Evolutionary conservation across 1,140 invertebrate genomes (phyloP), one percentile per base, ranked within the genome.

Genomic region (Psilanteris sp.): DNA sequence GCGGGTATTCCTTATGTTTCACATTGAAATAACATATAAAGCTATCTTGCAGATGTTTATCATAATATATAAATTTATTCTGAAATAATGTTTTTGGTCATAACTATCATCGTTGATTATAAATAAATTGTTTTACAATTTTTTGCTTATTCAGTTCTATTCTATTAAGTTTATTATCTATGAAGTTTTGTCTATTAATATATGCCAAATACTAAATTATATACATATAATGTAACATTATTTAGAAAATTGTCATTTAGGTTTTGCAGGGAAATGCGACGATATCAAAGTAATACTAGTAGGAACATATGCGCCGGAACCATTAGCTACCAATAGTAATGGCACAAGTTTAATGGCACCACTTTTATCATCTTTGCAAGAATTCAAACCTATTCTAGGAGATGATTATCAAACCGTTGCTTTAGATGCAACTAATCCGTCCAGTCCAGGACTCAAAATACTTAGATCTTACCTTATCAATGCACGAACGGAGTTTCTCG

Each of bases 391-490:
- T 26, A 82, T 89, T 77, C 77, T 88, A 46, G 86, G 86, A 22
- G 85, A 88, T 13, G 86, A 89, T 10, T 83, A 83, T 6, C 80
- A 81, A 43, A 83, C 85, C 70, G 84, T 88, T 55, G 85, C 83
- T 20, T 64, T 89, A 36, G 87, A 89, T 43, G 86, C 87, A 50
- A 88, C 87, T 20, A 88, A 87, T 86, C 79, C 86, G 48, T 87
- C 87, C 62, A 88, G 85, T 79, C 87, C 87, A 24, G 87, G 87
- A 64, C 71, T 89, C n/a, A 89, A 89, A 70, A 57, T 84, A 18
- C 83, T 89, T 41, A 80, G 87, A 71, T 83, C 86, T 11, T 86
- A 87, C 43, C 81, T 89, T 50, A 84, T 81, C 64, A 85, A 82
- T 54, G 76, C 74, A 14, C 83, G 86, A 54, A 78, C 78, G 44